A percentile compares a stretch with the other conserved stretches of the same genome.
Evolutionary conservation across 2,113 vertebrate genomes (phyloP).

Genomic region (Neolamprologus variostigma): DNA sequence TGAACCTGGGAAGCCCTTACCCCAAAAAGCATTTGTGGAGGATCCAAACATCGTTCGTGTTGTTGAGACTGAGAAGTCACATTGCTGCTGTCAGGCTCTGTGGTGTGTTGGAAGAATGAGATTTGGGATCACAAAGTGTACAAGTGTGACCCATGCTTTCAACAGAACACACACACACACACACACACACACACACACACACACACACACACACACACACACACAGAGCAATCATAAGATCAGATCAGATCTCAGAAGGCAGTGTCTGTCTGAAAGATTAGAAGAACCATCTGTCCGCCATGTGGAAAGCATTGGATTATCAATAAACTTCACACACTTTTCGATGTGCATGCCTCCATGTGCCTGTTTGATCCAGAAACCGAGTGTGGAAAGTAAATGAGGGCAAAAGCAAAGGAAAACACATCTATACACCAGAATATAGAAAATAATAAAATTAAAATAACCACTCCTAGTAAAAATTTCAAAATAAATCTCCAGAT

Average conservation of each 20-base stretch:
- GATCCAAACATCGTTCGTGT: too few relatives aligned
- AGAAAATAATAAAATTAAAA: not conserved
- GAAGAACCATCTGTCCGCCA: constrained; percentile 53
- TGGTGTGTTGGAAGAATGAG: too few relatives aligned
- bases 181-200: not conserved
- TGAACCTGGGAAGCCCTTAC: too few relatives aligned
- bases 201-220: not conserved
- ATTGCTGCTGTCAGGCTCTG: too few relatives aligned
- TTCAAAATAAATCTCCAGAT: not conserved
- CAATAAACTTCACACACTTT: constrained; percentile 46
- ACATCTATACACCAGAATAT: not conserved
- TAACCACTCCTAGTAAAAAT: not conserved
- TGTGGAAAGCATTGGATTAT: constrained; percentile 52
- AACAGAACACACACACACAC: too few relatives aligned
- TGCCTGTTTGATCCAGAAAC: constrained; percentile 10
- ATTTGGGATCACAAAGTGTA: too few relatives aligned
- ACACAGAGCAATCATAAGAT: constrained; percentile 21
- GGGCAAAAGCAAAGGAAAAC: not conserved
- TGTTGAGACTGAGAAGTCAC: too few relatives aligned
- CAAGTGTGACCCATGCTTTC: too few relatives aligned
- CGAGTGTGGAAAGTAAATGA: not conserved
- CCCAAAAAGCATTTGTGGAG: too few relatives aligned
- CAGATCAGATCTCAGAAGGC: constrained; percentile 59
- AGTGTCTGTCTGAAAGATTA: constrained; percentile 60
- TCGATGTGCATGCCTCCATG: not conserved